Percentiles rank a stretch among this genome's conserved stretches.
Conservation (phyloP, 2,113 vertebrate genomes). For the Myrmophylax atrothorax region DNA sequence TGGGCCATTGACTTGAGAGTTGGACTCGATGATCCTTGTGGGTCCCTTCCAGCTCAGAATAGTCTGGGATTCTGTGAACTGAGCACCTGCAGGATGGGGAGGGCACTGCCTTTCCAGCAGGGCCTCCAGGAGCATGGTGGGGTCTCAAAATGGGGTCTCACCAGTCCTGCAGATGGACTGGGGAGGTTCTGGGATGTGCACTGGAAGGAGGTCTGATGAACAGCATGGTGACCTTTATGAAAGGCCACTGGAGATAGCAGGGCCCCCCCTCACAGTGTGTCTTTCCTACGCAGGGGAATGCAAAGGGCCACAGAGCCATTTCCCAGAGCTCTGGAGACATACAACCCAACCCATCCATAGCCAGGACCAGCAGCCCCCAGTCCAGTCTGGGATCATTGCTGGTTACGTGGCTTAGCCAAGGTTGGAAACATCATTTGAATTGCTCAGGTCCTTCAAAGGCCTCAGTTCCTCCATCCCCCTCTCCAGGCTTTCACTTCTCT, state of each 20-base stretch:
- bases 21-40: no score
- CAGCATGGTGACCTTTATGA: accelerated
- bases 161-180: not conserved
- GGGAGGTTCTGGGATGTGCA: not conserved
- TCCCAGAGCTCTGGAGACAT: not conserved
- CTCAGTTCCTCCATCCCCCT: not conserved
- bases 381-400: not conserved
- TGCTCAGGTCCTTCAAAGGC: not conserved
- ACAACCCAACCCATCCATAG: not conserved
- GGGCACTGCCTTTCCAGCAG: not conserved
- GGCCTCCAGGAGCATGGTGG: accelerated
- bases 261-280: not conserved
- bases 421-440: not conserved
- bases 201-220: not conserved
- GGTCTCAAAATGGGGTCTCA: accelerated
- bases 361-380: not conserved
- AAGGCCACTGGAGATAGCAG: not conserved
- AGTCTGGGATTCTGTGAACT: no score
- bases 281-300: not conserved
- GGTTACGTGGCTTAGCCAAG: not conserved
- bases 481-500: not conserved
- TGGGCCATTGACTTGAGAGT: no score
- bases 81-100: not conserved
- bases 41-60: no score
- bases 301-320: not conserved